A percentile compares a stretch with the other conserved stretches of the same genome.
phyloP scores from a whole-genome alignment of 1,140 invertebrate species.

The Leucophenga varia region DNA sequence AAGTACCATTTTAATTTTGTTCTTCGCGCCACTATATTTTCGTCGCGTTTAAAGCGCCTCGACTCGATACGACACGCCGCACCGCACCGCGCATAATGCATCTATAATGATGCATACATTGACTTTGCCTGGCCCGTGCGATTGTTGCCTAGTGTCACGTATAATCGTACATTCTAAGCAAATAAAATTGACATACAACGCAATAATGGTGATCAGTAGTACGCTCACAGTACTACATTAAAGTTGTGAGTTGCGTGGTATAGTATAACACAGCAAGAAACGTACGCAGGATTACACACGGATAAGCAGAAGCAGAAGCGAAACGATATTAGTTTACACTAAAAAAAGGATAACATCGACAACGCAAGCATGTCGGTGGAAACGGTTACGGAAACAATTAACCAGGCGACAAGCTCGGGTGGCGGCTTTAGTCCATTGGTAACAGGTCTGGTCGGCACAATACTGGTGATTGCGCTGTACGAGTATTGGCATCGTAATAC shows the following conservation, averaged over 20 bases:
- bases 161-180: background rate
- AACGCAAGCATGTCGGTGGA: constrained; percentile 36
- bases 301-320: background rate
- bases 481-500: constrained; percentile 46
- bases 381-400: constrained; percentile 39
- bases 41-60: no score
- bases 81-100: no score
- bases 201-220: constrained; percentile 27
- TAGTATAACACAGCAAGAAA: background rate
- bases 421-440: constrained; percentile 34
- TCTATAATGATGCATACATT: no score
- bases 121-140: no score
- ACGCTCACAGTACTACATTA: constrained; percentile 17
- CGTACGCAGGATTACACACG: background rate
- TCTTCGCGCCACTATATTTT: no score
- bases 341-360: constrained; percentile 7
- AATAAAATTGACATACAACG: constrained; percentile 23
- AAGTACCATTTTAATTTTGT: no score
- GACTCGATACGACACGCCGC: no score
- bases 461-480: constrained; percentile 32
- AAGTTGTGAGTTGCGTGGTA: constrained; percentile 18
- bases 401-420: constrained; percentile 20
- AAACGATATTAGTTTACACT: constrained; percentile 11
- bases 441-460: constrained; percentile 34
- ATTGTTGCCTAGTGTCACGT: no score